A percentile compares a stretch with the other conserved stretches of the same genome.
Conservation (phyloP, 2,797 vertebrate species). For the Sitta carolinensis region DNA sequence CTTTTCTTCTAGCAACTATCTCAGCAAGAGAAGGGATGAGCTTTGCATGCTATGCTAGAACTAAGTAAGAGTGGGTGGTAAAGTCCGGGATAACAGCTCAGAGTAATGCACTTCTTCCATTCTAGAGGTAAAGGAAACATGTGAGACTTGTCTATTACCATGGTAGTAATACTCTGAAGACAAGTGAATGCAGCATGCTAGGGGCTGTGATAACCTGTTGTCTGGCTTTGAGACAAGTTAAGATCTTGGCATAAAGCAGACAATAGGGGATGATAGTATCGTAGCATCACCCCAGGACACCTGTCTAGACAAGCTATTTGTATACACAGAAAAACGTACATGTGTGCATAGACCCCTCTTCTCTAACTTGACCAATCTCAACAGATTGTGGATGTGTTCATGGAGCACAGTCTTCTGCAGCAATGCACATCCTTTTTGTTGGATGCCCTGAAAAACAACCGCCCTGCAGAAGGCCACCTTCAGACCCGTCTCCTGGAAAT, state of each 20-base stretch:
- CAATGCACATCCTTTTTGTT: constrained; percentile 93
- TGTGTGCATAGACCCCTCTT: neutral
- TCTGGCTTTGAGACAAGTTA: neutral
- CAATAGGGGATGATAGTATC: neutral
- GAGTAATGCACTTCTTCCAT: neutral
- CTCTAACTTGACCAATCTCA: neutral
- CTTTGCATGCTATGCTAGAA: neutral
- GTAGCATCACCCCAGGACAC: neutral
- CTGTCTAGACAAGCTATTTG: neutral
- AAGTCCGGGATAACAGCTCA: neutral
- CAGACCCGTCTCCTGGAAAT: constrained; percentile 93
- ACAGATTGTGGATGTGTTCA: constrained; percentile 94
- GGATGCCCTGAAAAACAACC: constrained; percentile 90
- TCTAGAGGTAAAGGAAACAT: neutral
- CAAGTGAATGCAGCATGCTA: neutral
- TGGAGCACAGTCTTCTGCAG: constrained; percentile 93
- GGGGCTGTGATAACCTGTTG: neutral
- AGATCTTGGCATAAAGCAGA: neutral
- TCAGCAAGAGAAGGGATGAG: neutral
- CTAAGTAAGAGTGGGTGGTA: neutral
- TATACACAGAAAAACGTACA: neutral
- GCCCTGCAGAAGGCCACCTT: constrained; percentile 86
- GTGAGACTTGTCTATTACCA: neutral
- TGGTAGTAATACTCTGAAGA: neutral
- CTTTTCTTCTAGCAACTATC: neutral